Evolutionary conservation across 2,797 vertebrate genomes (phyloP), one percentile per base, ranked within the genome.

Genomic region (Anolis apletophallus): DNA sequence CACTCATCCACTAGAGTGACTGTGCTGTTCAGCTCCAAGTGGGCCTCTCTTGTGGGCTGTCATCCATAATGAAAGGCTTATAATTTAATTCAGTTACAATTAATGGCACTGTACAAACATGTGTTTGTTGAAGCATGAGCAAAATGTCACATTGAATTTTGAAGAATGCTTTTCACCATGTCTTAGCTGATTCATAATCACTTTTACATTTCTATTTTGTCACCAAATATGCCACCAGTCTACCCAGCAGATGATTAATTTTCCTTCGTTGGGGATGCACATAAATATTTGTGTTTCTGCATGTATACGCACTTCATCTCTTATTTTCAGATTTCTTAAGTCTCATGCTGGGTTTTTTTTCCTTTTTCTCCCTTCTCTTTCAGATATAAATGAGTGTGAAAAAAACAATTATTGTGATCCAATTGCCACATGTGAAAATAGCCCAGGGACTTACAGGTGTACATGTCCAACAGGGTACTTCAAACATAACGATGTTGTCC

Each of bases 321-420:
- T 46, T 26, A n/a, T 67, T 80, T 80, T 79, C 46, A 23, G 3
- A 26, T 32, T 55, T 57, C 54, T 40, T 77, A 26, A 40, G 14
- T 59, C 61, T 82, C 11, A 68, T 26, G 21, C 19, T 57, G 13
- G n/a, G n/a, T 32, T 68, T 68, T 32, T 55, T 69, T 83, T 52
- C 21, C 10, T 50, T 69, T 17, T 16, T 34, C 1, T 12, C 3
- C 17, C 23, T 34, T 29, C 7, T 57, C n/a, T 67, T 84, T 40
- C 68, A 87, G 86, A 87, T 80, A 19, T 87, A 55, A 0, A 87
- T 67, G 86, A 84, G 34, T 84, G 86, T 52, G 4, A 0, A 1
- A 2, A 1, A 32, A 16, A 40, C 9, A 71, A 32, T 1, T 2
- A 0, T 26, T 87, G 86, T 55, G 12, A 61, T 23, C 5, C 54